Base-by-base conservation (phyloP, 2,888 invertebrate species). In the Philereme vetulata region DNA sequence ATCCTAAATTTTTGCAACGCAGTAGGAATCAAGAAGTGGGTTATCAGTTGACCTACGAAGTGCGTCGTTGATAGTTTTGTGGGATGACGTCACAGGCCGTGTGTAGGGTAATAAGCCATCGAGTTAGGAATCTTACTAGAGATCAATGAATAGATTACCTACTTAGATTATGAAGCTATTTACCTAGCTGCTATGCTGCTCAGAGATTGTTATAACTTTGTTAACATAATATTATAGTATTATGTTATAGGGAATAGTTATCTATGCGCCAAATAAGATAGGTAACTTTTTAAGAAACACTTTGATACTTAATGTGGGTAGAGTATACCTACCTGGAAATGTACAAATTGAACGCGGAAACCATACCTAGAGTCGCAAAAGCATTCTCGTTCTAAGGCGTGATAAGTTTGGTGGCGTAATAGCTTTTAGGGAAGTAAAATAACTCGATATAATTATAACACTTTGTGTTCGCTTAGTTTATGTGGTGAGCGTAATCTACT, bases 31-130 rank as follows among this genome's bases (percentile, higher is more conserved):
- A 66, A 71, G 68, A 86, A 85, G 78, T 87, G 73, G 90, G 90
- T 85, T 90, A 90, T 90, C 90, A 72, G 60, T 72, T 85, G 85
- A 85, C 84, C 83, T 74, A 75, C 74, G 78, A 80, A 79, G 71
- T 83, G 84, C 82, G 85, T 82, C 76, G 78, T 80, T 78, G 74
- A 76, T 81, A 77, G 76, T 74, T 81, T 81, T 72, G 76, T 56
- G 68, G 60, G 63, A 69, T 80, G 81, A 87, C 88, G 88, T 87
- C 85, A 85, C 77, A 67, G 71, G 70, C 70, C 75, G 58, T 62
- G 57, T 52, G 70, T 70, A 60, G 51, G 48, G 56, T 64, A 47
- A 59, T 61, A 65, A 51, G 64, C 55, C 50, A 60, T 42, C 56
- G 56, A 44, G 58, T 64, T 56, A 60, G 52, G 61, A 51, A 57